Evolutionary conservation across 2,113 vertebrate genomes (phyloP).

Genomic region (Apaloderma vittatum): DNA sequence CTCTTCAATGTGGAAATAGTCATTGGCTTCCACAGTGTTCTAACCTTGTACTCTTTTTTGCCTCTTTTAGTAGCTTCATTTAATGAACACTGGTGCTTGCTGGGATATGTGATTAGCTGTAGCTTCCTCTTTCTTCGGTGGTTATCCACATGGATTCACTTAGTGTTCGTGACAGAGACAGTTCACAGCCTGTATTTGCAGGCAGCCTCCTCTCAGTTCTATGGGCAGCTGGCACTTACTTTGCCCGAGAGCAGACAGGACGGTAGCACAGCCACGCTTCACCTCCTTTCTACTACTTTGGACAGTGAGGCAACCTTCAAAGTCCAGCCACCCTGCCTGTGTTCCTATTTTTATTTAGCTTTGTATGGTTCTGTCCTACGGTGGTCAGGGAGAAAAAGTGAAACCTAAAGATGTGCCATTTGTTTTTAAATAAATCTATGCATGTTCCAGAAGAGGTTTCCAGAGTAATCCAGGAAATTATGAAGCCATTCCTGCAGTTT

Average conservation of each 20-base stretch:
- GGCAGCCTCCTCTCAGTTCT: not conserved
- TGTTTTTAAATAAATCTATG: not conserved
- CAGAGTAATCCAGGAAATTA: not conserved
- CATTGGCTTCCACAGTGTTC: not conserved
- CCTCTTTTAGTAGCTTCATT: not conserved
- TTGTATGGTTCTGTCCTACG: not conserved
- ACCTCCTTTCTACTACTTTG: not conserved
- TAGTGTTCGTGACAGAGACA: not conserved
- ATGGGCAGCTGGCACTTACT: not conserved
- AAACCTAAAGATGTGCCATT: not conserved
- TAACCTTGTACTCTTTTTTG: not conserved
- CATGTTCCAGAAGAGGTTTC: not conserved
- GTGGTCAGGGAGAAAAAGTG: not conserved
- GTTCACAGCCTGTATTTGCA: not conserved
- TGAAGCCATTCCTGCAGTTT: not conserved
- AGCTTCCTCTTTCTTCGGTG: not conserved
- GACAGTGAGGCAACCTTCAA: not conserved
- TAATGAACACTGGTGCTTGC: not conserved
- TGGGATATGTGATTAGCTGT: not conserved
- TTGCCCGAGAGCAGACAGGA: not conserved
- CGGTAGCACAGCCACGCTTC: not conserved
- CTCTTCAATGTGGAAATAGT: not conserved
- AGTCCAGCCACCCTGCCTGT: not conserved
- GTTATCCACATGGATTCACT: not conserved
- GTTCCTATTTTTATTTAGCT: not conserved